Percentiles rank a stretch among this genome's conserved stretches.
phyloP scores from a whole-genome alignment of 2,113 vertebrate species.

The Pomatorhinus ruficollis region DNA sequence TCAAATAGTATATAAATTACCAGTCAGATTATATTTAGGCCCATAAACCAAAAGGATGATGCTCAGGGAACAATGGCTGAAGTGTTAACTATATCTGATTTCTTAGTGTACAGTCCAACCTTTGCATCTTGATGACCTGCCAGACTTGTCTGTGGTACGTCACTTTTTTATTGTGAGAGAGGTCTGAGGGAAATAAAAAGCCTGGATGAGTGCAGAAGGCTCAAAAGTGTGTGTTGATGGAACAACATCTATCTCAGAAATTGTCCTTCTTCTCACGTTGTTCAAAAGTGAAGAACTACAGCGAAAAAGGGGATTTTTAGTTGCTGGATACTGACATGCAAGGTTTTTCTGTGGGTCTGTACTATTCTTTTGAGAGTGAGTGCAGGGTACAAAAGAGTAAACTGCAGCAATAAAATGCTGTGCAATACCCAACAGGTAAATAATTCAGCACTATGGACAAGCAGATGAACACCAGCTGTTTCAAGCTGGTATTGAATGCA shows the following conservation, averaged over 20 bases:
- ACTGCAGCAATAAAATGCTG: neutral
- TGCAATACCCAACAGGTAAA: neutral
- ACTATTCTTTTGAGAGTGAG: neutral
- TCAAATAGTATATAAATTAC: neutral
- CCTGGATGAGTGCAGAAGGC: neutral
- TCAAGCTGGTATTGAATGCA: neutral
- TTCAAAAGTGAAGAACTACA: neutral
- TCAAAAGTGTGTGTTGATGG: neutral
- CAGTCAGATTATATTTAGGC: neutral
- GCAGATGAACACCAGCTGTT: neutral
- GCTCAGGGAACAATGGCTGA: neutral
- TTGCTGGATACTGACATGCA: neutral
- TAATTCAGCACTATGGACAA: conserved; percentile 6
- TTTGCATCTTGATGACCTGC: neutral
- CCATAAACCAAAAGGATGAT: neutral
- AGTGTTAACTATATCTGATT: neutral
- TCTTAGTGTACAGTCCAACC: neutral
- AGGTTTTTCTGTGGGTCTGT: neutral
- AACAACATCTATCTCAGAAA: neutral
- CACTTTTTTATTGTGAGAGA: neutral
- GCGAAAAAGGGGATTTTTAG: neutral
- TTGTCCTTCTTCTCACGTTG: neutral
- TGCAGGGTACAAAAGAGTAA: neutral
- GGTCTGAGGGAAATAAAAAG: neutral
- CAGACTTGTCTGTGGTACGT: neutral